Base-by-base conservation (phyloP, 2,888 invertebrate genomes). In the Oligia latruncula region DNA sequence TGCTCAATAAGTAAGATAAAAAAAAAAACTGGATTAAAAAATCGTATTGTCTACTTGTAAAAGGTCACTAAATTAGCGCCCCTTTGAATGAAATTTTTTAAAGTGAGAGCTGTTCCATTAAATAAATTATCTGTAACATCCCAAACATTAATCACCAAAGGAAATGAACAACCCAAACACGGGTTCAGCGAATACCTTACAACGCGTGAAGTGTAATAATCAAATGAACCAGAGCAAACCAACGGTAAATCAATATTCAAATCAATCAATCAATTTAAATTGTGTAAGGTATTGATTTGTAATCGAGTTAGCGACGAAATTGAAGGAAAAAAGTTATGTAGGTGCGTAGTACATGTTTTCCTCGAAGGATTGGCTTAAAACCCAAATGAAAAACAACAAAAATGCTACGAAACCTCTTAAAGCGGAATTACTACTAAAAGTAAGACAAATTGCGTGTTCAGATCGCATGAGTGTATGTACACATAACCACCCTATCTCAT, bases 121-220 rank as follows among this genome's bases (percentile, higher is more conserved):
- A 9, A 58, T 60, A 71, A 64, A 40, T 64, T 72, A 46, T 29
- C 0, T 55, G 74, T 35, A 40, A 3, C 11, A 67, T 71, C 3
- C 15, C 49, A 35, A 80, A 77, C 29, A 52, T 52, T 29, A 71
- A 29, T 49, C 40, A 5, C 0, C 0, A 70, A 8, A 64, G 35
- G 11, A 65, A 81, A 49, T 67, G 35, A 55, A 66, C 35, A 49
- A 29, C 60, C 62, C 35, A 73, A 83, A 74, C 17, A 73, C 43
- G 55, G 66, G 46, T 65, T 80, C 71, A 77, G 5, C 62, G 78
- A 77, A 74, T 81, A 75, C 64, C 35, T 67, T 43, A 67, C 58
- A 75, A 74, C 52, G 78, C 78, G 72, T 84, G 78, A 87, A 80
- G 77, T 73, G 80, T 80, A 71, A 82, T 82, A 85, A 87, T 80